Percentiles rank a stretch among this genome's conserved stretches.
These are phyloP conservation scores for Amblyopsis rosae DNA, from an alignment of 2,113 vertebrate genomes.

Conservation along the genomic window DNA sequence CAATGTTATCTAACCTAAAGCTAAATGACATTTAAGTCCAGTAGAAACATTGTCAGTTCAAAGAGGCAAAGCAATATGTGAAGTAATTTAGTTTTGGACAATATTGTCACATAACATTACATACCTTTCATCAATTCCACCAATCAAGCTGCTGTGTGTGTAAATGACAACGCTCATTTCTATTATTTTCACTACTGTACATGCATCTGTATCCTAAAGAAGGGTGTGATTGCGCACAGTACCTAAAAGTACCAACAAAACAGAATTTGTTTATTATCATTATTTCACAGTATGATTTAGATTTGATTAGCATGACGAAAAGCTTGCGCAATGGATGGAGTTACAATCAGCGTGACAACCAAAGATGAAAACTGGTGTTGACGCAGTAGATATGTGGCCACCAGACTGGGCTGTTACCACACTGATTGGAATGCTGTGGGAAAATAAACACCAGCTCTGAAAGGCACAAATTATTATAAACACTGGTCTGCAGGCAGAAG, in stretches of 20 bases:
- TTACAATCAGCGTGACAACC: conserved; percentile 64
- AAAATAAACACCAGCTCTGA: conserved; percentile 66
- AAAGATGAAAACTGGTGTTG: conserved; percentile 62
- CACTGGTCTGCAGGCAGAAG: conserved; percentile 47
- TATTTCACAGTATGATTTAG: conserved; percentile 44
- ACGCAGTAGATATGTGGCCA: conserved; percentile 71
- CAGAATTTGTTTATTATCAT: conserved; percentile 26
- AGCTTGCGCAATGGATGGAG: conserved; percentile 69
- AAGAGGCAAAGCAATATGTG: background rate
- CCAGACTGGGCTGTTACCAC: conserved; percentile 64
- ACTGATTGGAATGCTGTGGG: conserved; percentile 69
- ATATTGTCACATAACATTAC: no score
- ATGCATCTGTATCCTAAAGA: no score
- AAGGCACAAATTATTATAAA: conserved; percentile 61
- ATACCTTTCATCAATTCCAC: no score
- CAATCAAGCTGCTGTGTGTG: no score
- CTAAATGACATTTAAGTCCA: conserved; percentile 12
- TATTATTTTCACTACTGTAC: no score
- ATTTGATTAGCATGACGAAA: conserved; percentile 56
- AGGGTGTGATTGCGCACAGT: no score
- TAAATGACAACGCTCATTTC: no score
- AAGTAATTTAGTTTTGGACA: no score
- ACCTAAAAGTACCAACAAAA: conserved; percentile 18
- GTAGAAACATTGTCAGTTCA: background rate
- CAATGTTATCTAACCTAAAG: conserved; percentile 9